A percentile compares a stretch with the other conserved stretches of the same genome.
These are phyloP conservation scores for Tapirus indicus DNA, from an alignment of 2,797 vertebrate species.

Conservation along the genomic window DNA sequence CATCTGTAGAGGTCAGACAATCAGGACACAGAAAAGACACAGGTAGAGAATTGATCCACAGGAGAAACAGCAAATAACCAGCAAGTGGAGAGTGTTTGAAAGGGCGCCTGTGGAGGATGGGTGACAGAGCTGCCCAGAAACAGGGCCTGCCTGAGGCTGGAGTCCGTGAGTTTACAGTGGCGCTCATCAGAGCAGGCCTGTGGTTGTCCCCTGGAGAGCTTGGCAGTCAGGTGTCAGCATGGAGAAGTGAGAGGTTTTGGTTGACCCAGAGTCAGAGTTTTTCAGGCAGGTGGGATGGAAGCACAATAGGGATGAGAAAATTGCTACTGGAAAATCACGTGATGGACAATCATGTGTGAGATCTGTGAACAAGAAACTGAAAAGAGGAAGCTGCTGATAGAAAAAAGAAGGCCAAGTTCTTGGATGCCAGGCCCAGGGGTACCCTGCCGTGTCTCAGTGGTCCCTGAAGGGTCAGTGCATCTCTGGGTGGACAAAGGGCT, in stretches of 20 bases:
- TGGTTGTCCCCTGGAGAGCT: neutral
- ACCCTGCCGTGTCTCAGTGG: neutral
- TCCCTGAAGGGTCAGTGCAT: neutral
- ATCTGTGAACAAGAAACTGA: neutral
- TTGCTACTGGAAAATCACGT: neutral
- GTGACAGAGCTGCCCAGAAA: neutral
- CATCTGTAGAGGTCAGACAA: neutral
- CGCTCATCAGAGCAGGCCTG: neutral
- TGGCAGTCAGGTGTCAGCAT: neutral
- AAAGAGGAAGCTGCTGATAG: neutral
- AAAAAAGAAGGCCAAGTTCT: neutral
- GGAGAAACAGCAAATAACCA: neutral
- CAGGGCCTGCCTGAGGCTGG: neutral
- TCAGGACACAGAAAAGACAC: neutral
- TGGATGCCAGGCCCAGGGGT: neutral
- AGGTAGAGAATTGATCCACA: neutral
- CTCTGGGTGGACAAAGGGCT: neutral
- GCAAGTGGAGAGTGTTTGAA: neutral
- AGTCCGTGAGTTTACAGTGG: neutral
- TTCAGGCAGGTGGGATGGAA: neutral
- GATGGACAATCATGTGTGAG: neutral
- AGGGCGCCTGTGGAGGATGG: neutral
- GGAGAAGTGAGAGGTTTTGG: neutral
- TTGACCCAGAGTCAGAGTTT: neutral
- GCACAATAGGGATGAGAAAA: neutral